phyloP scores from a whole-genome alignment of 2,888 invertebrate species.

The Drosophila mimica region DNA sequence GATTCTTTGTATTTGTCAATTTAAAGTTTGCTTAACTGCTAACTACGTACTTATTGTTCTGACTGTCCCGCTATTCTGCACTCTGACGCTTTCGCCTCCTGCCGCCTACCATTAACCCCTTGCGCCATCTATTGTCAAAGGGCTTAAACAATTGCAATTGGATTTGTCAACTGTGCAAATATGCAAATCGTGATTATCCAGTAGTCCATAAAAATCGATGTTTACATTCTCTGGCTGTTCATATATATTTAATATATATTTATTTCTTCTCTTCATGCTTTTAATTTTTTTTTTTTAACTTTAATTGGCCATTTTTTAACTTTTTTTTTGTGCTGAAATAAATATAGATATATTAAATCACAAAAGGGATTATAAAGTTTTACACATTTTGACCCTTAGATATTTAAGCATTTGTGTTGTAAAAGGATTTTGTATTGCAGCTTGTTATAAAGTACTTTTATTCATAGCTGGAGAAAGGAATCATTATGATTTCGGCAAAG shows the following conservation, averaged over 20 bases:
- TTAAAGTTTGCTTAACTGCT: conserved; percentile 59
- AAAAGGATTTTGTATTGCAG: background rate
- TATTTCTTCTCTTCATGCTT: background rate
- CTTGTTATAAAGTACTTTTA: background rate
- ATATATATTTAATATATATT: background rate
- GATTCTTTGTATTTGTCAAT: conserved; percentile 55
- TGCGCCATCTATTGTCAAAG: conserved; percentile 28
- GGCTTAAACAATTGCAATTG: conserved; percentile 64
- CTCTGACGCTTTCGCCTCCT: background rate
- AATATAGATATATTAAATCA: background rate
- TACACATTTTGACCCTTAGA: background rate
- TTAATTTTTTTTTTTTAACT: too few species aligned
- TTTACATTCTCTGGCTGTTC: background rate
- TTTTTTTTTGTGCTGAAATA: background rate
- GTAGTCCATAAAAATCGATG: conserved; percentile 27
- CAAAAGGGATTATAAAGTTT: background rate
- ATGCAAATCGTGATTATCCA: conserved; percentile 25
- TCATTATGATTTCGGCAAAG: background rate
- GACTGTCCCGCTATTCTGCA: background rate
- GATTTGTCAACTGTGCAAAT: conserved; percentile 51
- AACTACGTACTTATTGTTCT: conserved; percentile 26
- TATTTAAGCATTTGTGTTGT: background rate
- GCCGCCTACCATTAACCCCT: too few species aligned
- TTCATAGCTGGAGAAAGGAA: background rate
- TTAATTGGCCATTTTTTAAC: background rate